Evolutionary conservation across 2,888 invertebrate species (phyloP).

Genomic region (Drosophila recens): DNA sequence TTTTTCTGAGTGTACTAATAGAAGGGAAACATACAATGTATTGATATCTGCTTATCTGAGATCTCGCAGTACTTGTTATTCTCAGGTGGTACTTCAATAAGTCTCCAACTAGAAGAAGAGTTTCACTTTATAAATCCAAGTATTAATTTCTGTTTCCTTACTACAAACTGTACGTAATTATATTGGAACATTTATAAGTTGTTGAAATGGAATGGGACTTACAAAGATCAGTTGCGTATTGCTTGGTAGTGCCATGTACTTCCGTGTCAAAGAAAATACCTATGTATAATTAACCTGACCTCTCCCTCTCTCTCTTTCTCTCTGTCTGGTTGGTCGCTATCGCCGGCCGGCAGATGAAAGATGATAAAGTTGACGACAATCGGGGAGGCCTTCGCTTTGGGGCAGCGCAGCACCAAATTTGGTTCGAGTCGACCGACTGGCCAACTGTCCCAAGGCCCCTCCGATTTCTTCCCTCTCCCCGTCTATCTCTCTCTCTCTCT

Average conservation of each 20-base stretch:
- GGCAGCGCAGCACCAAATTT: constrained; percentile 55
- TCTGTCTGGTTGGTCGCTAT: neutral
- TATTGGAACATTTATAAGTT: neutral
- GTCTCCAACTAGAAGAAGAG: neutral
- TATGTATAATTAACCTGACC: constrained; percentile 21
- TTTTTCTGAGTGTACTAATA: no score
- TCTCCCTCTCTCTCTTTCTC: neutral
- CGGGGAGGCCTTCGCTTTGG: constrained; percentile 49
- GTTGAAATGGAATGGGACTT: neutral
- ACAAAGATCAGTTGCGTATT: neutral
- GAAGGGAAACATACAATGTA: no score
- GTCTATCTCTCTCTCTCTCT: neutral
- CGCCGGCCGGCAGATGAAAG: constrained; percentile 36
- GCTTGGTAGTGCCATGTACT: constrained; percentile 1
- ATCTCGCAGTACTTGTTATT: neutral
- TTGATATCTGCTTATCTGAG: no score
- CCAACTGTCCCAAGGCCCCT: constrained; percentile 8
- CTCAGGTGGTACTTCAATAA: neutral
- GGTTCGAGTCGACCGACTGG: constrained; percentile 53
- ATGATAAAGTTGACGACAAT: constrained; percentile 37
- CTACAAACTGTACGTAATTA: no score
- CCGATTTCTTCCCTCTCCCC: neutral
- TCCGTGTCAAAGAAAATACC: constrained; percentile 12
- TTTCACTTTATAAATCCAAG: neutral
- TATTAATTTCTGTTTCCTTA: neutral